Conservation (phyloP, 2,113 vertebrate genomes). For the Chloebia gouldiae region DNA sequence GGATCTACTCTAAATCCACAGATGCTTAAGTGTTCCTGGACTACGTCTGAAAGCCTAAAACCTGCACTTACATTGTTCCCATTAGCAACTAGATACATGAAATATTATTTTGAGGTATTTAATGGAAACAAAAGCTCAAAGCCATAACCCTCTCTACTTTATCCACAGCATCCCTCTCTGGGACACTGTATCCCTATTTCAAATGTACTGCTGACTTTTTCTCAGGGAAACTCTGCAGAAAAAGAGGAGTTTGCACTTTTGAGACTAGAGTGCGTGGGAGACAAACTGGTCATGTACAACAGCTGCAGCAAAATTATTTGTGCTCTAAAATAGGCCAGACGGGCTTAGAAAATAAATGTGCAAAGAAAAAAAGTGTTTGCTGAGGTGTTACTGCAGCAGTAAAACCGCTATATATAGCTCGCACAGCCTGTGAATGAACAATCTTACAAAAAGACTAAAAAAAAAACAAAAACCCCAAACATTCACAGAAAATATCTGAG, state of each 20-base stretch:
- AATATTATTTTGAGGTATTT: not conserved
- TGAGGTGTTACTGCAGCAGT: not conserved
- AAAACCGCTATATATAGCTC: not conserved
- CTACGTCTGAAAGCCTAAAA: not conserved
- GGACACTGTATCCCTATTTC: not conserved
- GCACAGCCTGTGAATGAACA: not conserved
- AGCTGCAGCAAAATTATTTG: constrained; percentile 48
- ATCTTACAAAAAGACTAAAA: not conserved
- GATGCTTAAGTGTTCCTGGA: not conserved
- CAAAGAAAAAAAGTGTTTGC: not conserved
- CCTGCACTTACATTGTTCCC: not conserved
- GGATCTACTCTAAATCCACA: not conserved
- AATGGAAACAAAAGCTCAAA: not conserved
- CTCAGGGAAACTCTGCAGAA: not conserved
- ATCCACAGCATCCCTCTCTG: not conserved
- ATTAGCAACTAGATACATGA: not conserved
- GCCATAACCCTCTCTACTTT: not conserved
- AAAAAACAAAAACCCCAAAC: not conserved
- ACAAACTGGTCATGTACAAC: constrained; percentile 1
- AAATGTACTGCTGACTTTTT: not conserved
- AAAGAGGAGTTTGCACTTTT: not conserved
- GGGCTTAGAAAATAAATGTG: not conserved
- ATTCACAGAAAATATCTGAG: not conserved
- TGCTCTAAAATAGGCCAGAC: constrained; percentile 7
- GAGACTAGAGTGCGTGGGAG: not conserved